Conservation (phyloP, 1,140 invertebrate genomes). For the Proctacanthus coquilletti region DNA sequence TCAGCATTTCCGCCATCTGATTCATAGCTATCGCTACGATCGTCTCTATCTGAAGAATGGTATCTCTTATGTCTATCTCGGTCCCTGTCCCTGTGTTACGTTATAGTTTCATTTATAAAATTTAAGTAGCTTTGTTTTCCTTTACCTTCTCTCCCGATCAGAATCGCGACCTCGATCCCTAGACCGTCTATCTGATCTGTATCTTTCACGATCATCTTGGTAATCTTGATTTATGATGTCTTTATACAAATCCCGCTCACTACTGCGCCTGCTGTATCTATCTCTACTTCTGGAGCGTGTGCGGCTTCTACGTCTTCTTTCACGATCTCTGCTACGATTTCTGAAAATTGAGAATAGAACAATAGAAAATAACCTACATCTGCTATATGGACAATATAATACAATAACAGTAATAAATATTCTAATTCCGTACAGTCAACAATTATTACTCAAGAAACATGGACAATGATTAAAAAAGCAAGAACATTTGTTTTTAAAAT, state of each 20-base stretch:
- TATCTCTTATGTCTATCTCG: conserved; percentile 9
- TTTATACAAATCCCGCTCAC: conserved; percentile 20
- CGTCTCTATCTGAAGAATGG: conserved; percentile 9
- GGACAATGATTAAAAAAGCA: not conserved
- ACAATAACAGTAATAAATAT: not conserved
- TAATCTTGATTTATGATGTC: conserved; percentile 24
- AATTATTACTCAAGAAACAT: not conserved
- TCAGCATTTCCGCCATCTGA: conserved; percentile 27
- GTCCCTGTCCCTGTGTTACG: conserved; percentile 5
- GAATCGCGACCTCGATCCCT: conserved; percentile 12
- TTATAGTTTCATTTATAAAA: too few species aligned
- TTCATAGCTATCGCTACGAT: conserved; percentile 5
- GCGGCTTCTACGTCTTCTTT: conserved; percentile 7
- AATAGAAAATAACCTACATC: too few species aligned
- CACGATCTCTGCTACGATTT: conserved; percentile 17
- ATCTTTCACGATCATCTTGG: conserved; percentile 16
- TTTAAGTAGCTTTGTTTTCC: not conserved
- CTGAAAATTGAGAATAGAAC: conserved; percentile 1
- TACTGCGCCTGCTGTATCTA: conserved; percentile 10
- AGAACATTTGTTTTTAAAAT: not conserved
- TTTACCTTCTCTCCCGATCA: conserved; percentile 13
- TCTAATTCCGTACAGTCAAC: not conserved
- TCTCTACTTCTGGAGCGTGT: conserved; percentile 8
- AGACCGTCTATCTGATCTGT: conserved; percentile 13
- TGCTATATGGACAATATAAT: too few species aligned